These are phyloP conservation scores for Bufo gargarizans DNA, from an alignment of 2,113 vertebrate genomes.

Conservation along the genomic window DNA sequence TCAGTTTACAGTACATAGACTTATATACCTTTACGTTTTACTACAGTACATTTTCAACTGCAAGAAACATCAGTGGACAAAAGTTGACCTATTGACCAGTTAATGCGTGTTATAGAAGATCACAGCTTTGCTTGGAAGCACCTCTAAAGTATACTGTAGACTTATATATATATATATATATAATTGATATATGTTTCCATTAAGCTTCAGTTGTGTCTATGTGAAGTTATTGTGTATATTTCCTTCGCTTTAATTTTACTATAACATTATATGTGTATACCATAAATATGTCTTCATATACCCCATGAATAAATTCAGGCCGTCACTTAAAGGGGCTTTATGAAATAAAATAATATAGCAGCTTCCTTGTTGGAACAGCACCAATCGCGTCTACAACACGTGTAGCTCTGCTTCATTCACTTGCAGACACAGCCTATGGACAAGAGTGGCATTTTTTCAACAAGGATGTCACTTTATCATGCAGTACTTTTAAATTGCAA, in stretches of 20 bases:
- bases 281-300: slow-evolving; percentile 25
- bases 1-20: slow-evolving; percentile 76
- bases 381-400: not conserved
- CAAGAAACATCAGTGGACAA: slow-evolving; percentile 57
- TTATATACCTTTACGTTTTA: slow-evolving; percentile 78
- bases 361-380: not conserved
- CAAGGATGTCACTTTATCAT: not conserved
- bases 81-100: slow-evolving; percentile 60
- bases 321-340: not conserved
- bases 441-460: not conserved
- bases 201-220: not conserved
- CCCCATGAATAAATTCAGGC: not conserved
- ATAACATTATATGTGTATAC: slow-evolving; percentile 31
- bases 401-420: not conserved
- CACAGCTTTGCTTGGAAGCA: slow-evolving; percentile 37
- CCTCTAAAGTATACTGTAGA: slow-evolving; percentile 38
- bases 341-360: not conserved
- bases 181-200: slow-evolving; percentile 1
- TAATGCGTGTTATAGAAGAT: not conserved
- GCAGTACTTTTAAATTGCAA: not conserved
- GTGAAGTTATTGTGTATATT: slow-evolving; percentile 33
- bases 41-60: slow-evolving; percentile 64
- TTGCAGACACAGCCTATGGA: not conserved
- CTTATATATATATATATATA: not conserved
- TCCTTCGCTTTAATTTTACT: slow-evolving; percentile 20